These are phyloP conservation scores for Mergus octosetaceus DNA, from an alignment of 2,797 vertebrate species.

Conservation along the genomic window DNA sequence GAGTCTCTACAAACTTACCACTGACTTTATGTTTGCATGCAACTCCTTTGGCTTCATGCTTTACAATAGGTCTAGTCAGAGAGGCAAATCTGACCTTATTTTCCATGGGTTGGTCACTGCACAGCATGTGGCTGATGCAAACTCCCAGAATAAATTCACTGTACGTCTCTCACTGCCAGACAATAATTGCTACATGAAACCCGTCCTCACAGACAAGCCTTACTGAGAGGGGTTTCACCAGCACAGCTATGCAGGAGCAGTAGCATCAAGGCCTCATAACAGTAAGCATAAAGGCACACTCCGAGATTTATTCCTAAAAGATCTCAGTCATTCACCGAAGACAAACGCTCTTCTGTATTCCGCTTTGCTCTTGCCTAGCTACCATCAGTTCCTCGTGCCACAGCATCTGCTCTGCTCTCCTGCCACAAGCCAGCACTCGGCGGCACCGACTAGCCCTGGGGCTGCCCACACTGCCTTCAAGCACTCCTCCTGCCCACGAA, in stretches of 20 bases:
- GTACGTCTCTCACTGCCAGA: neutral
- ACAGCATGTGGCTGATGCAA: neutral
- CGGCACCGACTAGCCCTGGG: neutral
- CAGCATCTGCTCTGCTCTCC: neutral
- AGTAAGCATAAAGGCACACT: neutral
- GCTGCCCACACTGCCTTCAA: neutral
- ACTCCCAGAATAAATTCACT: neutral
- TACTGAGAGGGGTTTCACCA: neutral
- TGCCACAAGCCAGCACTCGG: neutral
- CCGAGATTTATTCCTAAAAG: neutral
- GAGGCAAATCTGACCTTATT: neutral
- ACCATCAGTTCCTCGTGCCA: neutral
- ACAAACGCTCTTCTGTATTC: neutral
- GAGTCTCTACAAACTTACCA: neutral
- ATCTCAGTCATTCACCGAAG: neutral
- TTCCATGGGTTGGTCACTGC: neutral
- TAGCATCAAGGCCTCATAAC: neutral
- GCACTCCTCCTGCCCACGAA: neutral
- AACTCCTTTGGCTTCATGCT: neutral
- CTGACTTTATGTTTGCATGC: neutral
- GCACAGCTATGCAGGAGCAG: neutral
- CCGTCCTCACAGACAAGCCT: neutral
- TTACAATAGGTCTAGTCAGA: neutral
- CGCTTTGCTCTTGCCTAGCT: neutral
- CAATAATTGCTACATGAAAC: rapidly evolving